Evolutionary conservation across 2,113 vertebrate genomes (phyloP), one percentile per base, ranked within the genome.

Genomic region (Channa argus): DNA sequence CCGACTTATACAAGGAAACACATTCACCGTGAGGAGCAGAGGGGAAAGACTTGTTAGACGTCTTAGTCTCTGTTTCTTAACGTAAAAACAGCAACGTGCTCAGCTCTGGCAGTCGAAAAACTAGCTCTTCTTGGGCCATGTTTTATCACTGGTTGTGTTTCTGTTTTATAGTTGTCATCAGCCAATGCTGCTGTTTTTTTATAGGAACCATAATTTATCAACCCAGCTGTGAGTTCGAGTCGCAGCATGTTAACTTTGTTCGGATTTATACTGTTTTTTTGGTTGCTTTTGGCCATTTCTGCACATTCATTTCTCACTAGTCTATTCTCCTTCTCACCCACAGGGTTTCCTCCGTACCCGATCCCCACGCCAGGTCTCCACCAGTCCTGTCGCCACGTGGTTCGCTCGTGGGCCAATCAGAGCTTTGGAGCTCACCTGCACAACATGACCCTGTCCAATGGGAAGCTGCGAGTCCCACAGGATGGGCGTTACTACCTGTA

Each of bases 401-500:
- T 97, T 2, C 63, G 86, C 2, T 92, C 90, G 6, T 97, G 96
- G 96, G 93, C 94, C 11, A 94, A 94, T 69, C 71, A 91, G 85
- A 93, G 94, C 84, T 94, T 95, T 4, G 94, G 94, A 0, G 91
- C 95, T 1, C 95, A 96, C 85, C 90, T 96, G 68, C 94, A 96
- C 90, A 96, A 97, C 93, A 94, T 97, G 94, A 94, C 88, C 0
- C 93, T 96, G 90, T 74, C 63, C n/a, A 95, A 94, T 0, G 95
- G 96, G 34, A 94, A 91, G 59, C 95, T 97, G 64, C 93, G 91
- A 0, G 92, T 96, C 52, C 93, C 94, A 63, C 95, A 95, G 84
- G 93, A 94, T 0, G 96, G 96, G 63, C 95, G 95, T 43, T 97
- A 98, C 92, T 97, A 96, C 79, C 83, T 96, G 73, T 97, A 97